Percentiles rank a stretch among this genome's conserved stretches.
Conservation (phyloP, 1,140 invertebrate genomes). For the Microvelia longipes region DNA sequence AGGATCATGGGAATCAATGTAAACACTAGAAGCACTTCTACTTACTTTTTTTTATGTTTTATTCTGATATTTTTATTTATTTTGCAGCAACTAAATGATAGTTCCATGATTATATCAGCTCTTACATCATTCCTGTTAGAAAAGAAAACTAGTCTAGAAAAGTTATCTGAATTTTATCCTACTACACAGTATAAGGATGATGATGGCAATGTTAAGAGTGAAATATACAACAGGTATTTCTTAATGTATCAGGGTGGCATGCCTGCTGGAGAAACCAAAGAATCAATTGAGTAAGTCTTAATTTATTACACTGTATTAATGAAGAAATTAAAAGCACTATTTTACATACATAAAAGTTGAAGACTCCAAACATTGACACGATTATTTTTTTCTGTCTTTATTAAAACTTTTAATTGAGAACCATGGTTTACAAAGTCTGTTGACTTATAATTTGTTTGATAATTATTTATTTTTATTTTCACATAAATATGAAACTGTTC, state of each 20-base stretch:
- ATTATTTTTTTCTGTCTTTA: background rate
- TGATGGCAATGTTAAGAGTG: slow-evolving; percentile 45
- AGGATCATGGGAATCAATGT: too few species aligned
- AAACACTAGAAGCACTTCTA: too few species aligned
- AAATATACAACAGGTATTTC: slow-evolving; percentile 90
- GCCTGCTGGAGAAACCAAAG: slow-evolving; percentile 36
- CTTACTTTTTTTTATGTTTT: too few species aligned
- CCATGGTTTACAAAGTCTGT: too few species aligned
- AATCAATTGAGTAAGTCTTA: slow-evolving; percentile 45
- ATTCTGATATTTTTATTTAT: too few species aligned
- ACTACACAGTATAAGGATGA: slow-evolving; percentile 50
- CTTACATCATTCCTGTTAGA: slow-evolving; percentile 63
- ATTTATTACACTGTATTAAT: slow-evolving; percentile 6
- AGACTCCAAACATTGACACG: background rate
- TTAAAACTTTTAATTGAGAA: background rate
- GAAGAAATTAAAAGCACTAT: background rate
- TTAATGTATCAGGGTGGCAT: slow-evolving; percentile 62
- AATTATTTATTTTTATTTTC: too few species aligned
- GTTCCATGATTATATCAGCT: slow-evolving; percentile 82
- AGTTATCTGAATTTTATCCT: slow-evolving; percentile 74
- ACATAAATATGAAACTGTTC: too few species aligned
- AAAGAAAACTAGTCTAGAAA: slow-evolving; percentile 39
- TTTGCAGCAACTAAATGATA: slow-evolving; percentile 76
- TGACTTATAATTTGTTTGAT: too few species aligned
- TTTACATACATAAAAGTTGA: background rate